These are phyloP conservation scores for Calypte anna DNA, from an alignment of 2,113 vertebrate species.

Conservation along the genomic window DNA sequence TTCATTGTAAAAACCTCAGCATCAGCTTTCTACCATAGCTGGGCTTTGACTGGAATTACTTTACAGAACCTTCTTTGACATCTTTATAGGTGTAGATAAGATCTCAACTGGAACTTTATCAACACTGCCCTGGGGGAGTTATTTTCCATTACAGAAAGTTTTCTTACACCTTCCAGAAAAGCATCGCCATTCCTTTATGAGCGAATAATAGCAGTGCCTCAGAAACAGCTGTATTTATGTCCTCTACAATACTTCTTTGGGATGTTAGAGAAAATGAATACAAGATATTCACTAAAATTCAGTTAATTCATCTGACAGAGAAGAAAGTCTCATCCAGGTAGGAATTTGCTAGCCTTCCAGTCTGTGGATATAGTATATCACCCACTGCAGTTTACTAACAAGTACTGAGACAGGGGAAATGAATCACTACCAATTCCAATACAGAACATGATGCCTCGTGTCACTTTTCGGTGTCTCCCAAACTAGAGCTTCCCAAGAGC, in stretches of 20 bases:
- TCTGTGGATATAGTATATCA: not conserved
- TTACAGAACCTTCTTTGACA: not conserved
- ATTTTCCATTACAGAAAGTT: not conserved
- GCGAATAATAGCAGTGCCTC: not conserved
- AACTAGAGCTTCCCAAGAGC: not conserved
- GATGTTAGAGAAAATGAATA: not conserved
- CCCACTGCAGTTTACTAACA: not conserved
- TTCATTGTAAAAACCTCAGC: not conserved
- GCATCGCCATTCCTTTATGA: not conserved
- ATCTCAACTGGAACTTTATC: not conserved
- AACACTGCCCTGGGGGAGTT: not conserved
- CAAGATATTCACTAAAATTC: not conserved
- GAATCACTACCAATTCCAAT: not conserved
- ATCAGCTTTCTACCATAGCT: not conserved
- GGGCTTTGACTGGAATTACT: not conserved
- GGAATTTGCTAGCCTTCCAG: not conserved
- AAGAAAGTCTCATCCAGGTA: not conserved
- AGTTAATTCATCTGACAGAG: not conserved
- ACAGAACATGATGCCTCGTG: not conserved
- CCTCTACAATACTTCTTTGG: not conserved
- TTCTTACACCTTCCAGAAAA: not conserved
- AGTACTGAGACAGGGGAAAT: not conserved
- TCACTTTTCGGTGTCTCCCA: not conserved
- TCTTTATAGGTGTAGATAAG: not conserved
- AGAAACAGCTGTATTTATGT: accelerated